A percentile compares a stretch with the other conserved stretches of the same genome.
phyloP scores from a whole-genome alignment of 1,140 invertebrate species.

The Drosophila dunni region DNA sequence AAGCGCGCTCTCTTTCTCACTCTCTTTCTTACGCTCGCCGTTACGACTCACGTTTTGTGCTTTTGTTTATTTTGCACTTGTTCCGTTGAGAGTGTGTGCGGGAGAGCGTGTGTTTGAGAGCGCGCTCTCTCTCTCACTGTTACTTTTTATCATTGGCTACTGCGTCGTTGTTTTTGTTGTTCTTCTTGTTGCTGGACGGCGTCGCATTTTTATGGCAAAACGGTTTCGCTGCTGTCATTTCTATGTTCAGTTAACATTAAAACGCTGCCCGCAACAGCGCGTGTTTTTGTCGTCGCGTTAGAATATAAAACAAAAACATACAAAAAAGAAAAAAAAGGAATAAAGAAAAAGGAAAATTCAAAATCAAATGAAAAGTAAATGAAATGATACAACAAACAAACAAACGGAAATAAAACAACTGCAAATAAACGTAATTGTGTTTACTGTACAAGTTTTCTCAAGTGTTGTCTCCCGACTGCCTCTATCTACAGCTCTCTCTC shows the following conservation, averaged over 20 bases:
- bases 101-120: background rate
- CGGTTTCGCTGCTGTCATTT: slow-evolving; percentile 49
- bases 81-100: slow-evolving; percentile 19
- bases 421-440: slow-evolving; percentile 51
- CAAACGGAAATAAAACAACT: slow-evolving; percentile 34
- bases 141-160: slow-evolving; percentile 58
- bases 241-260: slow-evolving; percentile 78
- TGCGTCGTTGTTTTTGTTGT: slow-evolving; percentile 54
- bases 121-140: slow-evolving; percentile 30
- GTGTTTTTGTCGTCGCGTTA: slow-evolving; percentile 47
- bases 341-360: slow-evolving; percentile 23
- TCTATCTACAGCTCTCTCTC: slow-evolving; percentile 5
- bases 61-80: slow-evolving; percentile 68
- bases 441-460: slow-evolving; percentile 40
- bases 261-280: slow-evolving; percentile 66
- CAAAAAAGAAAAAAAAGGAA: slow-evolving; percentile 27
- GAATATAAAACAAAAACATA: slow-evolving; percentile 27
- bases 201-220: slow-evolving; percentile 74
- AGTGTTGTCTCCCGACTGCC: slow-evolving; percentile 29
- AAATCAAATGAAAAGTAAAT: too few species aligned
- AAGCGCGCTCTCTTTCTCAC: background rate
- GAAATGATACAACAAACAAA: too few species aligned
- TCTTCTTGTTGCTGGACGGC: slow-evolving; percentile 29
- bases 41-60: slow-evolving; percentile 68
- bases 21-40: background rate